phyloP scores from a whole-genome alignment of 2,113 vertebrate species.

The Morone chrysops region DNA sequence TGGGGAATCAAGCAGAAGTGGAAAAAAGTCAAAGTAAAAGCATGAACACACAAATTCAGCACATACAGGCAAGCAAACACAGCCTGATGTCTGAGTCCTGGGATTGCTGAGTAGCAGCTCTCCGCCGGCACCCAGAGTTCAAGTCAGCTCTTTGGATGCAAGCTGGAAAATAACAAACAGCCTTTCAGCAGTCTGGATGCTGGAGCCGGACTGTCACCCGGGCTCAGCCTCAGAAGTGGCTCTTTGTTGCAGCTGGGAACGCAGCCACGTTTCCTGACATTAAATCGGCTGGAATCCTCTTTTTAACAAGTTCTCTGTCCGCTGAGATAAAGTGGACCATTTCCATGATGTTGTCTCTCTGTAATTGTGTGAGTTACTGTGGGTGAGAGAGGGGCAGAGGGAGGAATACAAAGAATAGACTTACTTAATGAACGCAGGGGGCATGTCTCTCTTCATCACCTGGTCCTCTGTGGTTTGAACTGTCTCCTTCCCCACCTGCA shows the following conservation, averaged over 20 bases:
- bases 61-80: constrained; percentile 33
- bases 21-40: constrained; percentile 1
- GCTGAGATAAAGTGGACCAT: constrained; percentile 60
- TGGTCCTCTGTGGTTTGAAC: constrained; percentile 99
- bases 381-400: constrained; percentile 11
- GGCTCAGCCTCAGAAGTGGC: constrained; percentile 61
- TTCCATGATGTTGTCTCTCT: constrained; percentile 37
- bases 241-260: constrained; percentile 75
- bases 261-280: constrained; percentile 70
- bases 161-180: constrained; percentile 68
- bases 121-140: constrained; percentile 40
- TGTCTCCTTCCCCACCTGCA: constrained; percentile 98
- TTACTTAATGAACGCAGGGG: constrained; percentile 99
- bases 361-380: constrained; percentile 21
- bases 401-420: constrained; percentile 38
- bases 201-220: constrained; percentile 38
- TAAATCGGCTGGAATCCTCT: constrained; percentile 58
- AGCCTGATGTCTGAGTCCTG: constrained; percentile 14
- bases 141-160: constrained; percentile 66
- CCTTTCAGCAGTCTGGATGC: constrained; percentile 64
- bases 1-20: background rate
- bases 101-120: constrained; percentile 60
- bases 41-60: constrained; percentile 3
- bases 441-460: constrained; percentile 99
- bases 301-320: constrained; percentile 67